Evolutionary conservation across 2,888 invertebrate species (phyloP), one percentile per base, ranked within the genome.

Genomic region (Dasypolia templi): DNA sequence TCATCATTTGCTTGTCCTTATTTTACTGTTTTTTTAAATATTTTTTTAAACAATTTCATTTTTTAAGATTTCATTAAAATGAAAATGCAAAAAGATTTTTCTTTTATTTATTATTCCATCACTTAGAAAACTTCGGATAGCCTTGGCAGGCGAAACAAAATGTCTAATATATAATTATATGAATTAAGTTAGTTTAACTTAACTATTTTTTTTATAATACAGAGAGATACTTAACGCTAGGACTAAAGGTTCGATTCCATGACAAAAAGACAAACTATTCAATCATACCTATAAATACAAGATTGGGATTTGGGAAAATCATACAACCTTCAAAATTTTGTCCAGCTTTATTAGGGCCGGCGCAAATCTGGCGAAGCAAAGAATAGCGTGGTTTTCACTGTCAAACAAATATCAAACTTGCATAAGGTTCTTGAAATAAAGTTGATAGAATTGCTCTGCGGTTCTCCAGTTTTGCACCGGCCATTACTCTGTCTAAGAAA

Each of bases 81-180:
- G 42, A 83, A 86, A 85, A 78, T 65, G 58, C 75, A 59, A 63
- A 71, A 73, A 26, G 80, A 86, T 87, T 88, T 89, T 84, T 86
- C 65, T 86, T 90, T 91, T 88, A 90, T 90, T 89, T 89, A 88
- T 88, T 81, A 83, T 89, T 90, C 82, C 86, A 90, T 89, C 86
- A 83, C 86, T 90, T 91, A 89, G 67, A 91, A 91, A 92, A 91
- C 81, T 87, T 85, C 73, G 63, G 83, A 79, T 77, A 72, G 76
- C 83, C 85, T 77, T 88, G 72, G 63, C 81, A 83, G 78, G 74
- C 74, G 70, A 86, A 85, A 81, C 80, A 80, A 74, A 72, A 81
- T 75, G 61, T 79, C 74, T 73, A 80, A 69, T 74, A 83, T 82
- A 83, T 77, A 82, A 79, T 77, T 73, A 65, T 72, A 79, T 63